A percentile compares a stretch with the other conserved stretches of the same genome.
Conservation (phyloP, 2,113 vertebrate species). For the Clarias macrocephalus region DNA sequence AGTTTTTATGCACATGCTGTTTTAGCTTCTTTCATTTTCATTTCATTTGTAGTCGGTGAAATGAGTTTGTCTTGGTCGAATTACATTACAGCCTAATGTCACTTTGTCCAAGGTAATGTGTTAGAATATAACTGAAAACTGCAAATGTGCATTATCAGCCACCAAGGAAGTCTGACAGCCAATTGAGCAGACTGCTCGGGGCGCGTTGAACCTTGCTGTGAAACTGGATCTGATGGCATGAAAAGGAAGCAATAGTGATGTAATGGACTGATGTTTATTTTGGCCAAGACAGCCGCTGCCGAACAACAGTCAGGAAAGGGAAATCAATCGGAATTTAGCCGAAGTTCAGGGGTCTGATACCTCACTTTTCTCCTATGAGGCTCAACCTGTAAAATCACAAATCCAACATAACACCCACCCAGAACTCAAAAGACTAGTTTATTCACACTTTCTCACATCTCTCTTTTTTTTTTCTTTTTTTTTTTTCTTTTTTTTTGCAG, state of each 20-base stretch:
- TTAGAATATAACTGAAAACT: slow-evolving; percentile 14
- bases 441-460: slow-evolving; percentile 37
- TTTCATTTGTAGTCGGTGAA: slow-evolving; percentile 1
- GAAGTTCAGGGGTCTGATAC: slow-evolving; percentile 37
- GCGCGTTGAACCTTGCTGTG: slow-evolving; percentile 39
- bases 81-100: slow-evolving; percentile 10
- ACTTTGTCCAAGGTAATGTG: slow-evolving; percentile 13
- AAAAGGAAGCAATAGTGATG: slow-evolving; percentile 51
- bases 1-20: slow-evolving; percentile 23
- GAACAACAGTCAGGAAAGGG: slow-evolving; percentile 44
- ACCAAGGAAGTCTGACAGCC: not conserved
- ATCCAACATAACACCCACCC: slow-evolving; percentile 46
- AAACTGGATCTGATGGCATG: slow-evolving; percentile 45
- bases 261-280: slow-evolving; percentile 55
- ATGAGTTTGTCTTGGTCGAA: slow-evolving; percentile 14
- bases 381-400: slow-evolving; percentile 48
- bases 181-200: slow-evolving; percentile 14
- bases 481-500: not conserved
- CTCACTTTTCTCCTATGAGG: slow-evolving; percentile 26
- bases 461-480: not conserved
- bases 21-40: slow-evolving; percentile 21
- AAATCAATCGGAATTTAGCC: slow-evolving; percentile 52
- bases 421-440: slow-evolving; percentile 41
- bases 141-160: slow-evolving; percentile 28
- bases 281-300: slow-evolving; percentile 25